Percentiles rank a stretch among this genome's conserved stretches.
These are phyloP conservation scores for Notiomystis cincta DNA, from an alignment of 2,113 vertebrate genomes.

Conservation along the genomic window DNA sequence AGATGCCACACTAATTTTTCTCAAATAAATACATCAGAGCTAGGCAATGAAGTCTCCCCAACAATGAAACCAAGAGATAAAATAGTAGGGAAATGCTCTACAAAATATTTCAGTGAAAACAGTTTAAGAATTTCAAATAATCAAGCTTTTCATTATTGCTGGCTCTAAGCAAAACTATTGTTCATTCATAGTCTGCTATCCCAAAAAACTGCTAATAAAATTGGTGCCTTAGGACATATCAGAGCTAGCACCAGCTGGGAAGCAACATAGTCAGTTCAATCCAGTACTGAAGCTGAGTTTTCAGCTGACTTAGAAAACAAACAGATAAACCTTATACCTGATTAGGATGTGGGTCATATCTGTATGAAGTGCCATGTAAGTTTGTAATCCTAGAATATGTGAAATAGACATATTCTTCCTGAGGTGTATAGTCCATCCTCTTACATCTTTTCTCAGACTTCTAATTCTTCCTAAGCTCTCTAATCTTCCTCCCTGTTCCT, in stretches of 20 bases:
- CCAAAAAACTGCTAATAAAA: neutral
- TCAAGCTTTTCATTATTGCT: neutral
- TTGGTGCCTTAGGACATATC: neutral
- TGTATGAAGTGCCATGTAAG: neutral
- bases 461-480: neutral
- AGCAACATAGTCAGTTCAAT: neutral
- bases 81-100: neutral
- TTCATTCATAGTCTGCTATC: neutral
- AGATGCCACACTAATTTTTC: neutral
- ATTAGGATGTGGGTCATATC: neutral
- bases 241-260: neutral
- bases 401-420: neutral
- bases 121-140: neutral
- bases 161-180: neutral
- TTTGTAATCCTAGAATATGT: neutral
- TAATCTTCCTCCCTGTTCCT: neutral
- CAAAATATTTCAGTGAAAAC: neutral
- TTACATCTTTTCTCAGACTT: neutral
- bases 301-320: neutral
- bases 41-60: neutral
- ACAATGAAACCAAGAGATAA: neutral
- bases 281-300: neutral
- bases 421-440: neutral
- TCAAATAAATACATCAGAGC: neutral
- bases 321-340: neutral